phyloP scores from a whole-genome alignment of 2,113 vertebrate species.

The Clupea harengus region DNA sequence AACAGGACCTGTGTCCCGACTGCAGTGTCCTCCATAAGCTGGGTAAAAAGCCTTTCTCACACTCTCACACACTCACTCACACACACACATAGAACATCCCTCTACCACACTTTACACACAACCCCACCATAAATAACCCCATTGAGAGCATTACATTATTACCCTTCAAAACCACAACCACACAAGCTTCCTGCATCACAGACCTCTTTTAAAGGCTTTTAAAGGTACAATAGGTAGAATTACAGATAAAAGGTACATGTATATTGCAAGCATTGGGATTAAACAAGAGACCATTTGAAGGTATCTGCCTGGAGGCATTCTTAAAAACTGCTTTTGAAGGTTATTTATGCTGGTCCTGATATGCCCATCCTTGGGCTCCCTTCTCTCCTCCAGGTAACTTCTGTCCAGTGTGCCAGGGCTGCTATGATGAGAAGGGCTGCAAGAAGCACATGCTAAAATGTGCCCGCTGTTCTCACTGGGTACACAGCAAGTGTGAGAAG shows the following conservation, averaged over 20 bases:
- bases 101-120: too few species aligned
- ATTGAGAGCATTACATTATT: too few species aligned
- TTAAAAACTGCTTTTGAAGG: too few species aligned
- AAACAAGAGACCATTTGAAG: too few species aligned
- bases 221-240: too few species aligned
- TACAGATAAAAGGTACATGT: too few species aligned
- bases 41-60: slow-evolving; percentile 65
- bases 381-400: slow-evolving; percentile 73
- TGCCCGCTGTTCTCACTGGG: slow-evolving; percentile 81
- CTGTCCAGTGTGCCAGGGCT: slow-evolving; percentile 83
- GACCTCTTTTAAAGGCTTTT: too few species aligned
- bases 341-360: not conserved
- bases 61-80: not conserved
- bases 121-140: too few species aligned
- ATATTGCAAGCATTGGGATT: too few species aligned
- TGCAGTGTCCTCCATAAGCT: slow-evolving; percentile 79
- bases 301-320: too few species aligned
- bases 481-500: slow-evolving; percentile 86
- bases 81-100: not conserved
- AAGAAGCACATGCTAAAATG: slow-evolving; percentile 84
- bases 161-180: too few species aligned
- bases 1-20: slow-evolving; percentile 80
- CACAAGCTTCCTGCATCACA: too few species aligned
- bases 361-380: not conserved
- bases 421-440: slow-evolving; percentile 77